A percentile compares a stretch with the other conserved stretches of the same genome.
Conservation (phyloP, 1,140 invertebrate species). For the Parapsyche elsis region DNA sequence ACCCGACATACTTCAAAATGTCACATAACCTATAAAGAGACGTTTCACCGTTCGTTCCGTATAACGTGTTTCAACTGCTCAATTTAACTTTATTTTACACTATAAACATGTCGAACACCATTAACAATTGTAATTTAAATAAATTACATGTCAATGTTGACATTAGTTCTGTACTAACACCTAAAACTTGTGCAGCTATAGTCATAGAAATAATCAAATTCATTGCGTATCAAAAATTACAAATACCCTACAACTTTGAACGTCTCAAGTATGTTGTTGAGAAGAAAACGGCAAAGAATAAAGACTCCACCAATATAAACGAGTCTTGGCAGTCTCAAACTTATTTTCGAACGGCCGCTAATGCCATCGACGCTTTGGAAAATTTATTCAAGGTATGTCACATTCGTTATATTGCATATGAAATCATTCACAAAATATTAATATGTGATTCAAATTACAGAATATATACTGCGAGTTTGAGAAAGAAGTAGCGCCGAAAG, state of each 20-base stretch:
- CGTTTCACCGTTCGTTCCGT: neutral
- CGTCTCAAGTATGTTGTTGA: slow-evolving; percentile 65
- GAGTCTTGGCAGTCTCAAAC: slow-evolving; percentile 63
- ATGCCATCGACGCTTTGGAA: slow-evolving; percentile 63
- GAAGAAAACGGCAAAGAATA: slow-evolving; percentile 58
- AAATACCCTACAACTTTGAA: slow-evolving; percentile 66
- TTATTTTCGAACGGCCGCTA: slow-evolving; percentile 62
- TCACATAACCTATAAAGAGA: neutral
- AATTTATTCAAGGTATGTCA: slow-evolving; percentile 62
- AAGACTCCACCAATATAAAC: slow-evolving; percentile 55
- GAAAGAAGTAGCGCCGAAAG: slow-evolving; percentile 34
- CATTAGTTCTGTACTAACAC: slow-evolving; percentile 35
- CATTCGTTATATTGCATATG: neutral
- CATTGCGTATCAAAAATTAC: slow-evolving; percentile 64
- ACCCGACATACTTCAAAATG: neutral
- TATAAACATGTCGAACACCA: neutral
- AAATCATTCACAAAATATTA: neutral
- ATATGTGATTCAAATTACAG: slow-evolving; percentile 8
- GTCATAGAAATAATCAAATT: slow-evolving; percentile 66
- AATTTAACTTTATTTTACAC: neutral
- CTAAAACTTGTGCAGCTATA: slow-evolving; percentile 61
- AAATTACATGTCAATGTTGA: neutral
- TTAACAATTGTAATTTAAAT: neutral
- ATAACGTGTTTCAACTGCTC: neutral
- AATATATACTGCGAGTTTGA: slow-evolving; percentile 50